A percentile compares a stretch with the other conserved stretches of the same genome.
phyloP scores from a whole-genome alignment of 1,140 invertebrate genomes.

The Drosophila repletoides region DNA sequence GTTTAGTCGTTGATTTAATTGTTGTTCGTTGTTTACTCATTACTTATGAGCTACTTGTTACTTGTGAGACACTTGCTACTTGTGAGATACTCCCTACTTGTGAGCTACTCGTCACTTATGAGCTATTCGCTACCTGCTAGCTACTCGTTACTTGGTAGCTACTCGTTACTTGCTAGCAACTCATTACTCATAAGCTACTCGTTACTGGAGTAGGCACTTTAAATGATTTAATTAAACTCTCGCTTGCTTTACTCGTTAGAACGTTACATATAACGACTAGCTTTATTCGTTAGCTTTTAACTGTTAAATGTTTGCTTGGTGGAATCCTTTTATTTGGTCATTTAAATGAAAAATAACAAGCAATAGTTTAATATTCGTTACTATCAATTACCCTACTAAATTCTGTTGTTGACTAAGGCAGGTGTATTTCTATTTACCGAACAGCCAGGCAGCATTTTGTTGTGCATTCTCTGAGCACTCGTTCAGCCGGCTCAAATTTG shows the following conservation, averaged over 20 bases:
- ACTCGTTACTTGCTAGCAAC: not conserved
- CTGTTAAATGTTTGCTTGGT: no score
- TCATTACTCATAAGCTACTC: not conserved
- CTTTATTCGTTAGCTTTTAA: not conserved
- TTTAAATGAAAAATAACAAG: constrained; percentile 1
- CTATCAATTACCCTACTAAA: not conserved
- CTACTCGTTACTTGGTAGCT: not conserved
- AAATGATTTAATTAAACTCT: not conserved
- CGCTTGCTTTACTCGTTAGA: not conserved
- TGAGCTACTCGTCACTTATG: no score
- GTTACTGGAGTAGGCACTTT: not conserved
- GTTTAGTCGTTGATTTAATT: no score
- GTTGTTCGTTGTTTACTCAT: no score
- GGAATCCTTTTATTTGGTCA: not conserved
- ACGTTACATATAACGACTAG: not conserved
- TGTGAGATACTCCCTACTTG: no score
- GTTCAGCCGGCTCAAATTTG: no score
- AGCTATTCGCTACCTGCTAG: not conserved
- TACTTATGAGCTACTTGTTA: no score
- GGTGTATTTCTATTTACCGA: no score
- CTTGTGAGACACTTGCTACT: no score
- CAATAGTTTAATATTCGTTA: not conserved
- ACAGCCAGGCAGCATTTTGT: no score
- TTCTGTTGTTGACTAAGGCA: no score
- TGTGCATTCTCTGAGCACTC: no score